Base-by-base conservation (phyloP, 2,797 vertebrate species). In the Pitangus sulphuratus region DNA sequence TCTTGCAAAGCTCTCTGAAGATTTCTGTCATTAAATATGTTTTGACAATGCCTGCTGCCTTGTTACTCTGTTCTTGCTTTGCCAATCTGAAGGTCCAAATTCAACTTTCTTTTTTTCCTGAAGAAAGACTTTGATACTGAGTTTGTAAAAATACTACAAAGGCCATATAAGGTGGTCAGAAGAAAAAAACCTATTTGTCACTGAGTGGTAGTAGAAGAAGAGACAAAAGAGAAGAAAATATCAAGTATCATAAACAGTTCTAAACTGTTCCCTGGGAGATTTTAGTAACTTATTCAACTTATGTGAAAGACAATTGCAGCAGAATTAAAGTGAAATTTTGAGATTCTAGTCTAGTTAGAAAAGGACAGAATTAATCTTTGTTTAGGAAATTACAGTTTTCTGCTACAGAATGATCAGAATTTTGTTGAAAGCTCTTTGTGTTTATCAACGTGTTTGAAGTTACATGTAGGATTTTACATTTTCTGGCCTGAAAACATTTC, bases 1-100 rank as follows among this genome's bases (percentile, higher is more conserved):
- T 96, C 81, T 85, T 21, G 15, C 25, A 76, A 91, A 54, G 56
- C 8, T 35, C 64, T 85, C 89, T 88, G 78, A 94, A 94, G 66
- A 89, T 48, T 65, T 90, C 60, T 66, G 15, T 58, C 58, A 79
- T 89, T 89, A 95, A 89, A 64, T 82, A 71, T 68, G 35, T 71
- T 88, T 83, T 93, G 51, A 77, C 50, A 84, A 31, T 66, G 75
- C 53, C 35, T 81, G 28, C 47, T 95, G 69, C 69, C 85, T 82
- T 83, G 65, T 86, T 86, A 78, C 40, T 91, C 37, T 42, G 31
- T 37, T 72, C 75, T 84, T 88, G 53, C 66, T 93, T 92, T 48
- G 65, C 42, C 40, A 64, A 33, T 60, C 50, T 66, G 37, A 87
- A 90, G 30, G 35, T 75, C 75, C 60, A 80, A 56, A 85, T 62